Conservation (phyloP, 2,113 vertebrate species). For the Hypanus sabinus region DNA sequence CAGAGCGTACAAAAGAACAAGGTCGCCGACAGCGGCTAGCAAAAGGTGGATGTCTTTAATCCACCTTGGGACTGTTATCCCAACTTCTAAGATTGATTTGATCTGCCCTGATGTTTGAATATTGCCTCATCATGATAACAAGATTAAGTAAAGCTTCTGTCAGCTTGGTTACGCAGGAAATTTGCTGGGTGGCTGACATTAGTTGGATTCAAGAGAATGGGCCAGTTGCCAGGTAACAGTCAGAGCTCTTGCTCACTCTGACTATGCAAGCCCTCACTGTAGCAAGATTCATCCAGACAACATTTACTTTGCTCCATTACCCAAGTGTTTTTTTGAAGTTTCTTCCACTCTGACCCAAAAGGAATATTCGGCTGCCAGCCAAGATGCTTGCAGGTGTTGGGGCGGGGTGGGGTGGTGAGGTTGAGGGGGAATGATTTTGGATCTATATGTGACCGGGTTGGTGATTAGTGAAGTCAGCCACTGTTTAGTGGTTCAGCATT, state of each 20-base stretch:
- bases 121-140: slow-evolving; percentile 75
- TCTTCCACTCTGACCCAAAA: neutral
- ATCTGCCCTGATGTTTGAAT: slow-evolving; percentile 79
- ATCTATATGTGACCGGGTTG: neutral
- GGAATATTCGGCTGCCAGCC: neutral
- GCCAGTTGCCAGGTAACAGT: slow-evolving; percentile 75
- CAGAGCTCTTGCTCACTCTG: slow-evolving; percentile 55
- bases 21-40: slow-evolving; percentile 39
- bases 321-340: neutral
- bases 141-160: slow-evolving; percentile 75
- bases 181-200: slow-evolving; percentile 68
- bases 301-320: slow-evolving; percentile 16
- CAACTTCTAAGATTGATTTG: slow-evolving; percentile 63
- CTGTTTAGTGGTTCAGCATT: neutral
- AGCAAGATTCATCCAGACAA: neutral
- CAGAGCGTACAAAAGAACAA: slow-evolving; percentile 19
- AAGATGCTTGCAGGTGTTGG: neutral
- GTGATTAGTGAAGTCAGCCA: neutral
- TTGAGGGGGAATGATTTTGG: too few species aligned
- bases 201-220: slow-evolving; percentile 57
- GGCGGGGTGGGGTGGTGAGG: too few species aligned
- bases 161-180: slow-evolving; percentile 67
- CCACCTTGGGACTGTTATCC: slow-evolving; percentile 58
- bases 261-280: slow-evolving; percentile 43
- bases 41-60: slow-evolving; percentile 58